A percentile compares a stretch with the other conserved stretches of the same genome.
phyloP scores from a whole-genome alignment of 2,113 vertebrate species.

The Phainopepla nitens region DNA sequence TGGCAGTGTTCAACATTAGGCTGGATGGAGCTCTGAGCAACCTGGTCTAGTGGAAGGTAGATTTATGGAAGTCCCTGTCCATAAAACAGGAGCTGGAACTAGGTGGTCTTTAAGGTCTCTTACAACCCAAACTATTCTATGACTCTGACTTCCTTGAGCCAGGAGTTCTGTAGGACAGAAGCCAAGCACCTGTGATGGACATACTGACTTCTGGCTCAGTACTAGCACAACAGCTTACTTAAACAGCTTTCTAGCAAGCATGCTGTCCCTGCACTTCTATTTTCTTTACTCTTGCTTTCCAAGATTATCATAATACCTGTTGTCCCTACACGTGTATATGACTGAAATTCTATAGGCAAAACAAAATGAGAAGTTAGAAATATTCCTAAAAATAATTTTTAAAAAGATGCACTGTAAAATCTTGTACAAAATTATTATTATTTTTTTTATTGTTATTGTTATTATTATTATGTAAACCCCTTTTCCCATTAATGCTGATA shows the following conservation, averaged over 20 bases:
- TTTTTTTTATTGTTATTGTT: no score
- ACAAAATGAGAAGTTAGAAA: neutral
- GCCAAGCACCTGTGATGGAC: neutral
- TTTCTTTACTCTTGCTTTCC: neutral
- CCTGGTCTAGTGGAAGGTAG: neutral
- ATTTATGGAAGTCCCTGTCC: neutral
- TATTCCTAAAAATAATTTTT: neutral
- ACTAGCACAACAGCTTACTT: neutral
- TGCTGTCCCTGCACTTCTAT: neutral
- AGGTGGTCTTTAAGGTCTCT: neutral
- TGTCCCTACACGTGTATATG: neutral
- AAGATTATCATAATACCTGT: neutral
- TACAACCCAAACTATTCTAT: neutral
- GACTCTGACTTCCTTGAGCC: neutral
- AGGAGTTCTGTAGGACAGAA: neutral
- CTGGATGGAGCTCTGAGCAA: neutral
- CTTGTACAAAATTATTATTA: neutral
- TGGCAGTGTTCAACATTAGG: neutral
- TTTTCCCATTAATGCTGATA: neutral
- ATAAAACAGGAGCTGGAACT: neutral
- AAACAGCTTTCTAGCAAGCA: accelerated
- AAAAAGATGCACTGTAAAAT: neutral
- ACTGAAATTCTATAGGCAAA: neutral
- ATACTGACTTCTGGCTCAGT: no score
- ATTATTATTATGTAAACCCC: neutral